Evolutionary conservation across 1,140 invertebrate genomes (phyloP).

Genomic region (Rhyacophila brunnea): DNA sequence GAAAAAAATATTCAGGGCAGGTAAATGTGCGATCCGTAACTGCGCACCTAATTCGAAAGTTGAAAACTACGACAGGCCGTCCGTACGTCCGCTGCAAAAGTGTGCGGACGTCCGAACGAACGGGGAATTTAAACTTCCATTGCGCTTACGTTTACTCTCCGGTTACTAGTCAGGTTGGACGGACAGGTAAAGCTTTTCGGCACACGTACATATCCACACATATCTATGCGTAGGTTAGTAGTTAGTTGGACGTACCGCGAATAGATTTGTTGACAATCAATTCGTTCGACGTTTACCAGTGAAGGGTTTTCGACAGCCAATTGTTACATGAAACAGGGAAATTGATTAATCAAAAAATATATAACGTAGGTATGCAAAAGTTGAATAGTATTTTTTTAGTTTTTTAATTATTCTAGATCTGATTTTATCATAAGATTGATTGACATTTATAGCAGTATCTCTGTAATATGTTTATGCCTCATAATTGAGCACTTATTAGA

Average conservation of each 20-base stretch:
- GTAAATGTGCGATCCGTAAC: no score
- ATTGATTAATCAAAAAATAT: no score
- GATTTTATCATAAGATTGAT: no score
- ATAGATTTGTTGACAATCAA: constrained; percentile 33
- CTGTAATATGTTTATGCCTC: no score
- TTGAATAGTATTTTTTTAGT: no score
- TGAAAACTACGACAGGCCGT: constrained; percentile 17
- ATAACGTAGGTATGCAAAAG: no score
- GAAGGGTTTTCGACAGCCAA: constrained; percentile 23
- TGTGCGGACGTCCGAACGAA: constrained; percentile 26
- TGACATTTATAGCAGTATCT: no score
- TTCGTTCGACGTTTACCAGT: constrained; percentile 29
- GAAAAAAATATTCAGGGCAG: no score
- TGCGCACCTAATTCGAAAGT: constrained; percentile 3
- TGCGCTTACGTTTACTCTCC: constrained; percentile 8
- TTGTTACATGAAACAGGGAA: constrained; percentile 8
- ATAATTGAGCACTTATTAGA: no score
- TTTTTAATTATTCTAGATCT: no score
- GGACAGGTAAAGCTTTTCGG: constrained; percentile 28
- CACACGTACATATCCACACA: neutral
- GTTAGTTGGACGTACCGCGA: neutral
- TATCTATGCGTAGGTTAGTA: no score
- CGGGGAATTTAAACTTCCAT: constrained; percentile 32
- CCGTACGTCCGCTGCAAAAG: constrained; percentile 5
- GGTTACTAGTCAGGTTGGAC: neutral